Evolutionary conservation across 2,113 vertebrate genomes (phyloP).

Genomic region (Notarius quadriscutis): DNA sequence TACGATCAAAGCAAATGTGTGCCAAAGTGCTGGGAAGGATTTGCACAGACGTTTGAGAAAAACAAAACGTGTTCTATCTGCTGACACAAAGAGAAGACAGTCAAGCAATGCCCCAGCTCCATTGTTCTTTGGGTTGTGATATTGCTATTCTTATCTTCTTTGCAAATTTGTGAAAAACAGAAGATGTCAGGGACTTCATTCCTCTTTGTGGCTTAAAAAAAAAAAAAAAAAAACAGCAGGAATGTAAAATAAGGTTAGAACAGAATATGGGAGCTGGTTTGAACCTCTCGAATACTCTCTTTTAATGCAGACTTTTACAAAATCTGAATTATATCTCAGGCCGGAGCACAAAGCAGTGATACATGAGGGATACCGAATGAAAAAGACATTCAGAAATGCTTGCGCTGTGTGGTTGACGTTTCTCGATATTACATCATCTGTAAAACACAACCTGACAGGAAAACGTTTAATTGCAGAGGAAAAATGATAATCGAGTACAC

Average conservation of each 20-base stretch:
- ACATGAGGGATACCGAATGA: background rate
- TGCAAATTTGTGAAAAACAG: background rate
- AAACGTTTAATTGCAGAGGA: background rate
- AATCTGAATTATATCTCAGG: background rate
- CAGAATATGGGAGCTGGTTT: background rate
- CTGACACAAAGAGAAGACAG: background rate
- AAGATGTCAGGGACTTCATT: background rate
- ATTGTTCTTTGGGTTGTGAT: constrained; percentile 41
- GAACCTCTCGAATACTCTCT: background rate
- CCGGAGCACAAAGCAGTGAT: background rate
- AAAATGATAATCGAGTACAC: background rate
- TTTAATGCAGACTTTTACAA: background rate
- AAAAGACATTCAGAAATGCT: background rate
- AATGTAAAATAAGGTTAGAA: background rate
- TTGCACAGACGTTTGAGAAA: background rate
- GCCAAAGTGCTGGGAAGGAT: background rate
- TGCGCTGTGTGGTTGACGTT: background rate
- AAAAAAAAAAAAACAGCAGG: background rate
- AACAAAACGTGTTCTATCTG: background rate
- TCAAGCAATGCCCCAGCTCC: constrained; percentile 17
- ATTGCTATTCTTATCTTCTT: background rate
- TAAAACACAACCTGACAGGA: background rate
- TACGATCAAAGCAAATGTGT: background rate
- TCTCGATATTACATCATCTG: background rate
- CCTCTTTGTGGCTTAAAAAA: background rate